Evolutionary conservation across 2,797 vertebrate species (phyloP), one percentile per base, ranked within the genome.

Genomic region (Microchirus variegatus): DNA sequence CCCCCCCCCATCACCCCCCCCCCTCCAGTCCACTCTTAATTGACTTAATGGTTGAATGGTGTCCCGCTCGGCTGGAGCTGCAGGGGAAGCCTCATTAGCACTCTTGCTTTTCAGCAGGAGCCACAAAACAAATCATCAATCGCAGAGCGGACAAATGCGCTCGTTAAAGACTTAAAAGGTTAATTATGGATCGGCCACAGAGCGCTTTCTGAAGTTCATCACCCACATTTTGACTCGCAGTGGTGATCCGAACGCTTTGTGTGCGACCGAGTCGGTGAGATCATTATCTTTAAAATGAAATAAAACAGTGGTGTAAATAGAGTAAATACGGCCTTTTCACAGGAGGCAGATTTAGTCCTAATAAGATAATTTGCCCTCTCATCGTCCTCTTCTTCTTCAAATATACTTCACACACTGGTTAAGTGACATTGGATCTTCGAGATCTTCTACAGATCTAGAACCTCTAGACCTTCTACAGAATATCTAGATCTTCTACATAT

Each of bases 21-120:
- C 42, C 26, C 59, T 13, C 3, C 48, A 61, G 26, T 74, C 37
- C 46, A n/a, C 54, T 73, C 73, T 79, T 81, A 84, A 85, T 87
- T 80, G 74, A 84, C 77, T 83, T 87, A 89, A 87, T 84, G 84
- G 81, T 73, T 73, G 76, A 80, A 16, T 64, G 75, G 61, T 57
- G 59, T 46, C 50, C 73, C 63, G 59, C 66, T 51, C 56, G 48
- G 63, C 60, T 70, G 59, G 61, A 73, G 70, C 49, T 69, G 59
- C 35, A 38, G 53, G 71, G 58, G 48, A 52, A 56, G 47, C 49
- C 81, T 86, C 80, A 83, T 90, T 88, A 88, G 71, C 73, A 79
- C 67, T 47, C 38, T 2, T 2, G 42, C 67, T 70, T 83, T 81
- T 83, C 61, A 75, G 54, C 69, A 40, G 49, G n/a, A n/a, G 60